Evolutionary conservation across 2,888 invertebrate genomes (phyloP).

Genomic region (Eutolmus rufibarbis): DNA sequence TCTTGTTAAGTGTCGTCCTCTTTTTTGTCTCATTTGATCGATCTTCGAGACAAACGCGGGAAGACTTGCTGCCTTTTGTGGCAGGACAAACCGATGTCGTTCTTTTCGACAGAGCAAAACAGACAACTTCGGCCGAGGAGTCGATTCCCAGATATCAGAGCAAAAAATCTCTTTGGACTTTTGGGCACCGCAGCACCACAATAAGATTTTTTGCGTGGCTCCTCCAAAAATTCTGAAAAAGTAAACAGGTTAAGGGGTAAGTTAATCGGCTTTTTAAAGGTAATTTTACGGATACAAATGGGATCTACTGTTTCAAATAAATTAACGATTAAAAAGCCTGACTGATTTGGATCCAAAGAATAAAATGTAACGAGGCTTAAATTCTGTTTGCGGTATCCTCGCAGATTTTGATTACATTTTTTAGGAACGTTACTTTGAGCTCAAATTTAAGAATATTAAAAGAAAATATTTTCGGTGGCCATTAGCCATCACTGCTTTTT

Average conservation of each 20-base stretch:
- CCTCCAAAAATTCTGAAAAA: background rate
- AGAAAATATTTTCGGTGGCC: too few relatives aligned
- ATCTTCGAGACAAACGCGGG: conserved; percentile 29
- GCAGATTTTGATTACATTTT: too few relatives aligned
- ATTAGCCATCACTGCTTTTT: too few relatives aligned
- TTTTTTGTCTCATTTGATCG: conserved; percentile 34
- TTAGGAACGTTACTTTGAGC: too few relatives aligned
- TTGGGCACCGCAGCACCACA: conserved; percentile 3
- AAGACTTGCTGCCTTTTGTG: conserved; percentile 8
- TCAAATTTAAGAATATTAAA: too few relatives aligned
- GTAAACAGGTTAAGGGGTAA: background rate
- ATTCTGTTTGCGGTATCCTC: too few relatives aligned
- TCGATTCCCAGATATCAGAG: conserved; percentile 31
- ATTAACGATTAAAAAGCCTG: background rate
- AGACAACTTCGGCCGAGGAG: background rate
- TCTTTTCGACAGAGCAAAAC: background rate
- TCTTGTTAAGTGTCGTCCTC: conserved; percentile 33
- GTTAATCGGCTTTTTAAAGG: background rate
- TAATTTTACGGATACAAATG: background rate
- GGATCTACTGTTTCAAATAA: background rate
- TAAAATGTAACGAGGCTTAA: too few relatives aligned
- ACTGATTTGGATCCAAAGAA: background rate
- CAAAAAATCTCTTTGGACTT: conserved; percentile 19
- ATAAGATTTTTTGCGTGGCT: background rate
- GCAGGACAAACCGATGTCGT: conserved; percentile 31